A percentile compares a stretch with the other conserved stretches of the same genome.
Conservation (phyloP, 2,888 invertebrate genomes). For the Dynastes maya region DNA sequence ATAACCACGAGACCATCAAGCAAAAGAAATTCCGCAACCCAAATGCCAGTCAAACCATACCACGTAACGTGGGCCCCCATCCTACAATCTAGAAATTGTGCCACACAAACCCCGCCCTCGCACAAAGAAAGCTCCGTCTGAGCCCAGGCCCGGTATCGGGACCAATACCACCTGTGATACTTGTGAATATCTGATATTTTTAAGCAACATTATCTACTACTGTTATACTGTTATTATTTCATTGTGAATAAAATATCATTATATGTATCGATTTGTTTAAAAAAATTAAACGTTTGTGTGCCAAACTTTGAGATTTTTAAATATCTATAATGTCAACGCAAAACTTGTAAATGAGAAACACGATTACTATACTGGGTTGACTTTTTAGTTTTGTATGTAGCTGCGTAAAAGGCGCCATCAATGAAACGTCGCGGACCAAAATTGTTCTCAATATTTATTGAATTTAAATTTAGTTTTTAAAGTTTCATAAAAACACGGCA, state of each 20-base stretch:
- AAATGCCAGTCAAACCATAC: constrained; percentile 70
- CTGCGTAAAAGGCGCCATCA: too few relatives aligned
- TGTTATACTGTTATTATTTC: constrained; percentile 69
- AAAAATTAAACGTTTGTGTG: constrained; percentile 11
- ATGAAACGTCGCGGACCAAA: too few relatives aligned
- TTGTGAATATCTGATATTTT: constrained; percentile 70
- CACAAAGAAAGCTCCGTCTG: constrained; percentile 71
- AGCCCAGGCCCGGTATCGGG: constrained; percentile 62
- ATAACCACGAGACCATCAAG: constrained; percentile 68
- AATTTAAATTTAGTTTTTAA: too few relatives aligned
- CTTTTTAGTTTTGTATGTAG: too few relatives aligned
- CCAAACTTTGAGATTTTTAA: neutral
- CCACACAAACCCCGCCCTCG: constrained; percentile 69
- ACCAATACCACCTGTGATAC: constrained; percentile 72
- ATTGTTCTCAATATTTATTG: too few relatives aligned
- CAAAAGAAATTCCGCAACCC: constrained; percentile 69
- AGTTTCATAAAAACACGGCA: too few relatives aligned
- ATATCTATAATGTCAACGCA: too few relatives aligned
- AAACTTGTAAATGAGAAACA: too few relatives aligned
- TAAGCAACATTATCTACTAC: constrained; percentile 67
- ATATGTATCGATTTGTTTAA: constrained; percentile 56
- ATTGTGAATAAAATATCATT: constrained; percentile 70
- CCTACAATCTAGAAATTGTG: constrained; percentile 69
- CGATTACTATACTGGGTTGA: too few relatives aligned
- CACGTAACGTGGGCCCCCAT: constrained; percentile 71